Conservation (phyloP, 2,797 vertebrate genomes). For the Gastrophryne carolinensis region DNA sequence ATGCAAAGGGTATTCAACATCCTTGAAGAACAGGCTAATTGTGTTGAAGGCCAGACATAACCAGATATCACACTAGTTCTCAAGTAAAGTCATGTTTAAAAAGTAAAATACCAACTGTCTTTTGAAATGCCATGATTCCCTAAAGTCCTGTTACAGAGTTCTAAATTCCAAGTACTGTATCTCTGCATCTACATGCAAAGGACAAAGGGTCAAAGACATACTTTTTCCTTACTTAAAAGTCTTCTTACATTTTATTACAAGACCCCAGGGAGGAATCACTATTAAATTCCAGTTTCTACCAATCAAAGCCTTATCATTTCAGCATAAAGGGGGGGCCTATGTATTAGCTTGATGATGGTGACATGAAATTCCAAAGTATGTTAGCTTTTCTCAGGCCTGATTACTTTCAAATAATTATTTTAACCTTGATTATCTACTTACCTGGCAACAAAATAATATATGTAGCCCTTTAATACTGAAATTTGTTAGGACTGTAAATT, state of each 20-base stretch:
- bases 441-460: slow-evolving; percentile 98
- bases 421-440: slow-evolving; percentile 90
- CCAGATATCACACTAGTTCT: slow-evolving; percentile 46
- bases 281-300: slow-evolving; percentile 69
- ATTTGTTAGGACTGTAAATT: too few relatives aligned
- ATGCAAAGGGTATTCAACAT: slow-evolving; percentile 57
- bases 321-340: slow-evolving; percentile 75
- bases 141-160: slow-evolving; percentile 65
- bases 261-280: slow-evolving; percentile 66
- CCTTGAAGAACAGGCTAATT: slow-evolving; percentile 52
- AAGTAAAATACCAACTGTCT: slow-evolving; percentile 66
- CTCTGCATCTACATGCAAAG: slow-evolving; percentile 63
- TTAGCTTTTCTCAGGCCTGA: slow-evolving; percentile 98
- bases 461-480: too few relatives aligned
- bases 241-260: slow-evolving; percentile 69
- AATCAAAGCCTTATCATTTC: slow-evolving; percentile 79
- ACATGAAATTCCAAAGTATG: slow-evolving; percentile 92
- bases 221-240: slow-evolving; percentile 65
- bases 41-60: slow-evolving; percentile 45
- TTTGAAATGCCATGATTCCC: slow-evolving; percentile 63
- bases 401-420: slow-evolving; percentile 89
- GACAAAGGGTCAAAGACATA: slow-evolving; percentile 67
- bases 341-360: slow-evolving; percentile 78
- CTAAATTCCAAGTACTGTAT: slow-evolving; percentile 61
- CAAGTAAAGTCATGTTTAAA: slow-evolving; percentile 63